phyloP scores from a whole-genome alignment of 1,140 invertebrate genomes.

The Holcopasites calliopsidis region DNA sequence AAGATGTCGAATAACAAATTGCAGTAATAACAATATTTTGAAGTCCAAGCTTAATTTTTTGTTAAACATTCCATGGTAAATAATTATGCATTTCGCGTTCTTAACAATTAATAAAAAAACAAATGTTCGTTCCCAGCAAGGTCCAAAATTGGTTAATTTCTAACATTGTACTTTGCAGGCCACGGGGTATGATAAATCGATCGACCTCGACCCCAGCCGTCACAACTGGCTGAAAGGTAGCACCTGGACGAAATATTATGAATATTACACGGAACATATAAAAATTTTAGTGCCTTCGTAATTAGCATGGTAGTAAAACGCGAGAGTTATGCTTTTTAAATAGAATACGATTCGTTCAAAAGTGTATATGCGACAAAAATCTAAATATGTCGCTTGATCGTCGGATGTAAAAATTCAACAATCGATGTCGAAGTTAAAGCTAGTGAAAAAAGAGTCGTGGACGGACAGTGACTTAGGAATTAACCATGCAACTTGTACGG shows the following conservation, averaged over 20 bases:
- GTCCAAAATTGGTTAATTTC: too few relatives aligned
- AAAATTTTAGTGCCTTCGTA: neutral
- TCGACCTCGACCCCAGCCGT: slow-evolving; percentile 18
- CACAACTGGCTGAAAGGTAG: neutral
- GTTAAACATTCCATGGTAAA: too few relatives aligned
- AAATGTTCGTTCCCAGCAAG: too few relatives aligned
- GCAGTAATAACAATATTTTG: too few relatives aligned
- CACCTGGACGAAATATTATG: neutral
- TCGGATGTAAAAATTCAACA: neutral
- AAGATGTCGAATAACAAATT: too few relatives aligned
- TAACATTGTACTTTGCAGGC: slow-evolving; percentile 9
- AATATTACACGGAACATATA: neutral
- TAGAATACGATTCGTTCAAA: neutral
- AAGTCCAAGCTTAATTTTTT: too few relatives aligned
- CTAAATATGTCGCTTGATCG: too few relatives aligned
- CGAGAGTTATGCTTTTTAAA: neutral
- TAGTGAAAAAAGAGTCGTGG: neutral
- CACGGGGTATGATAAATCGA: slow-evolving; percentile 16
- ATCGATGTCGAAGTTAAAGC: neutral
- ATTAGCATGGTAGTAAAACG: neutral
- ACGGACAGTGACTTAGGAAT: neutral
- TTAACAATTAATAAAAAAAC: too few relatives aligned
- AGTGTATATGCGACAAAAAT: too few relatives aligned
- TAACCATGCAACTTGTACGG: neutral
- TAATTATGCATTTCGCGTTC: too few relatives aligned